These are phyloP conservation scores for Meda fulgida DNA, from an alignment of 2,797 vertebrate species.

Conservation along the genomic window DNA sequence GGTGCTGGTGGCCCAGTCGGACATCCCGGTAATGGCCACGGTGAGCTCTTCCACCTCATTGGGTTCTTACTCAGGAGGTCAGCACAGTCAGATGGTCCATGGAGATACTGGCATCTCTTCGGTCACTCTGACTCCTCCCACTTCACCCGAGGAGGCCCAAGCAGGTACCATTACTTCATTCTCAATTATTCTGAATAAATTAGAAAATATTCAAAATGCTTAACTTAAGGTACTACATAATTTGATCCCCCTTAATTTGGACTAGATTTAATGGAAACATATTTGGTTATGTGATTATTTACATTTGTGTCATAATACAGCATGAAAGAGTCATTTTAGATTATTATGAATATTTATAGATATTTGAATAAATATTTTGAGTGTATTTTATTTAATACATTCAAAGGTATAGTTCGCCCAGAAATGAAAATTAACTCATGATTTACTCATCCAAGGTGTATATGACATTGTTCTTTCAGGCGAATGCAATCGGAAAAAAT, in stretches of 20 bases:
- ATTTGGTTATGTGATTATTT: background rate
- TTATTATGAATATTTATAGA: too few species aligned
- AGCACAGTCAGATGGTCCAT: constrained; percentile 95
- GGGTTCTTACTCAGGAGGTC: constrained; percentile 88
- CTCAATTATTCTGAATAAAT: background rate
- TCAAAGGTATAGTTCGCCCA: too few species aligned
- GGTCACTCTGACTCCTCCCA: constrained; percentile 97
- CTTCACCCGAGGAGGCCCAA: constrained; percentile 96
- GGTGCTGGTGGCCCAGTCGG: constrained; percentile 95
- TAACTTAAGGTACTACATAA: background rate
- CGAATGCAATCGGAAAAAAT: too few species aligned
- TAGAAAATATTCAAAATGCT: background rate
- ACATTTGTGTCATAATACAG: too few species aligned
- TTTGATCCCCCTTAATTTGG: background rate
- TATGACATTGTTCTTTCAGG: too few species aligned
- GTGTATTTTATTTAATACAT: too few species aligned
- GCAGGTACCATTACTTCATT: constrained; percentile 81
- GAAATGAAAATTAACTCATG: too few species aligned
- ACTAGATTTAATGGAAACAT: background rate
- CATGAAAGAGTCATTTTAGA: too few species aligned
- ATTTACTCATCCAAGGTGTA: too few species aligned
- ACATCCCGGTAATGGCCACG: constrained; percentile 87
- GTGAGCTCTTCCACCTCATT: constrained; percentile 90
- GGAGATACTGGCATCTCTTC: constrained; percentile 98
- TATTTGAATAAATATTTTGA: too few species aligned